These are phyloP conservation scores for Cynopterus sphinx DNA, from an alignment of 2,797 vertebrate species.

Conservation along the genomic window DNA sequence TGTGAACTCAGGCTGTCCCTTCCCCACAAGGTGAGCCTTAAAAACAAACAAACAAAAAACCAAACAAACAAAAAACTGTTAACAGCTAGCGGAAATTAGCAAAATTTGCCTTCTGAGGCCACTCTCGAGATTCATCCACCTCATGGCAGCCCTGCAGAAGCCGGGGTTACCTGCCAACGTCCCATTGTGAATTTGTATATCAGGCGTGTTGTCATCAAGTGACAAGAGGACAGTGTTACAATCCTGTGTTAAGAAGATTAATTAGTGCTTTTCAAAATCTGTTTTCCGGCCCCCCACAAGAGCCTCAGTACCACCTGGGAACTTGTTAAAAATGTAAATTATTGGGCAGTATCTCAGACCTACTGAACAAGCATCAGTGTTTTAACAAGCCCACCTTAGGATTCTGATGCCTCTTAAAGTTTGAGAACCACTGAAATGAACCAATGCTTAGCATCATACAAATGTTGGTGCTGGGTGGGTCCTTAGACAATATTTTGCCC, in stretches of 20 bases:
- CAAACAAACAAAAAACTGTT: neutral
- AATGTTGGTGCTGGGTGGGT: neutral
- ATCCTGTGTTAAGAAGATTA: neutral
- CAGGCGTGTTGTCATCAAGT: neutral
- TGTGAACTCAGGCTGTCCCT: neutral
- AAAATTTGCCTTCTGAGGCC: neutral
- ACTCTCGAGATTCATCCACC: neutral
- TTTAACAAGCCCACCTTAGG: neutral
- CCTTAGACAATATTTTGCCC: neutral
- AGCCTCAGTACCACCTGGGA: neutral
- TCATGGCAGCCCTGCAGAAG: neutral
- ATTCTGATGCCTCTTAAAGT: neutral
- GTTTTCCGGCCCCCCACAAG: too few relatives aligned
- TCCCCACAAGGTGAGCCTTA: neutral
- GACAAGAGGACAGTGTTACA: neutral
- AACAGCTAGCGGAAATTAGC: neutral
- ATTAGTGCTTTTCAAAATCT: neutral
- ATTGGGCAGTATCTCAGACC: neutral
- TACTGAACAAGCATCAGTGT: neutral
- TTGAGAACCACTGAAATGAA: neutral
- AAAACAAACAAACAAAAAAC: neutral
- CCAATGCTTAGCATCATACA: neutral
- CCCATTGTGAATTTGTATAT: neutral
- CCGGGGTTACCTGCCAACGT: neutral
- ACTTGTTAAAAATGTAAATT: neutral